Evolutionary conservation across 2,888 invertebrate genomes (phyloP).

Genomic region (Luperina nickerlii): DNA sequence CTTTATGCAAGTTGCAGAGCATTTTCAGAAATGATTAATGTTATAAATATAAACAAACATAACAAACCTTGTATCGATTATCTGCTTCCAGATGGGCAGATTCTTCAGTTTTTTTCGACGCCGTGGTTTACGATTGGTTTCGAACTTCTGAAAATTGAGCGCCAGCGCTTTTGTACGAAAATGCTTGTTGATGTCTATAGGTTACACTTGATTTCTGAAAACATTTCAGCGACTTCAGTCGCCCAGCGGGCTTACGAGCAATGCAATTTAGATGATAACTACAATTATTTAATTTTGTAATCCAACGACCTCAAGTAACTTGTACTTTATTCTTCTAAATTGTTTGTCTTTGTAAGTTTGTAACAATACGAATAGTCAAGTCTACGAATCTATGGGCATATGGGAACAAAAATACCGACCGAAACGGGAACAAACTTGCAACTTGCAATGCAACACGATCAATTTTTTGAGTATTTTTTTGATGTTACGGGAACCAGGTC

Average conservation of each 20-base stretch:
- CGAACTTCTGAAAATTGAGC: constrained; percentile 64
- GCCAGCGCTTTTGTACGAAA: constrained; percentile 66
- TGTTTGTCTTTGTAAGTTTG: constrained; percentile 39
- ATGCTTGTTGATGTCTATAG: constrained; percentile 61
- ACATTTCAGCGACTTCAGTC: constrained; percentile 49
- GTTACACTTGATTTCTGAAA: constrained; percentile 57
- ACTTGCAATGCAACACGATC: constrained; percentile 48
- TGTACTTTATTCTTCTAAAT: neutral
- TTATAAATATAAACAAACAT: constrained; percentile 36
- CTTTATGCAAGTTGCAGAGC: neutral
- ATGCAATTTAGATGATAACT: constrained; percentile 11
- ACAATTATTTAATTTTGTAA: constrained; percentile 23
- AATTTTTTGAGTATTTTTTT: constrained; percentile 43
- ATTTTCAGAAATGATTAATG: neutral
- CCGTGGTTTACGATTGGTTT: constrained; percentile 79
- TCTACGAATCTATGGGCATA: constrained; percentile 54
- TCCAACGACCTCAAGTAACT: constrained; percentile 5
- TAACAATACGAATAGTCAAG: constrained; percentile 13
- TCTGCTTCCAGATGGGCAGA: constrained; percentile 78
- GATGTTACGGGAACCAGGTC: neutral
- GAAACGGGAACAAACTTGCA: constrained; percentile 39
- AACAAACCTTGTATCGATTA: constrained; percentile 78
- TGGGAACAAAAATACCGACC: constrained; percentile 47
- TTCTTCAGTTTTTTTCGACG: constrained; percentile 82
- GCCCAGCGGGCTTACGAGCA: constrained; percentile 38